Evolutionary conservation across 2,113 vertebrate genomes (phyloP).

Genomic region (Neolamprologus brichardi): DNA sequence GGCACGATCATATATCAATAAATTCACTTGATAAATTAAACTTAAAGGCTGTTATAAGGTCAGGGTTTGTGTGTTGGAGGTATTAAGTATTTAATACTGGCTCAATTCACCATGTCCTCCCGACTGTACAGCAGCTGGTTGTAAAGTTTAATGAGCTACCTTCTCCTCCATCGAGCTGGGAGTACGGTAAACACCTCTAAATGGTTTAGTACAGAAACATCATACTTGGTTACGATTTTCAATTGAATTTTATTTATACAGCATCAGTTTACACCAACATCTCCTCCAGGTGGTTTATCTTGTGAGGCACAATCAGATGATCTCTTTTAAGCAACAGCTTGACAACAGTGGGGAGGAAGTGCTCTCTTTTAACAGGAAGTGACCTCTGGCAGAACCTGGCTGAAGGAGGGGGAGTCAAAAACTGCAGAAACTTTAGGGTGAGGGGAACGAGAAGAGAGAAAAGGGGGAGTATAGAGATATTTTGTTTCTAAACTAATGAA

Average conservation of each 20-base stretch:
- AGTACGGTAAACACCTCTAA: not conserved
- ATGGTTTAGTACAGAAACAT: not conserved
- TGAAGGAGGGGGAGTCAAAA: not conserved
- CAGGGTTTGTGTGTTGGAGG: constrained; percentile 7
- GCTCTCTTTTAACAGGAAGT: not conserved
- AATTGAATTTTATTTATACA: not conserved
- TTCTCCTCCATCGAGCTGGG: not conserved
- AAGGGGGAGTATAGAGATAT: not conserved
- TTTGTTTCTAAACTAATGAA: not conserved
- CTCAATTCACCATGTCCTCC: not conserved
- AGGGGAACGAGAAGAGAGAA: fast-evolving
- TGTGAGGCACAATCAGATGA: not conserved
- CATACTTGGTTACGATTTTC: not conserved
- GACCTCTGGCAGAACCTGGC: not conserved
- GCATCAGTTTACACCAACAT: not conserved
- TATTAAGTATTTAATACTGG: constrained; percentile 49
- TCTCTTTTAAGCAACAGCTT: not conserved
- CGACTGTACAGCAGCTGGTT: not conserved
- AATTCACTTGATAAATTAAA: constrained; percentile 34
- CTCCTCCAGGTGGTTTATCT: not conserved
- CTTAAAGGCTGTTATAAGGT: constrained; percentile 26
- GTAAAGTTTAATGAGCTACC: not conserved
- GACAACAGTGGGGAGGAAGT: not conserved
- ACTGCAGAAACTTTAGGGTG: not conserved
- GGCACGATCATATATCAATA: constrained; percentile 3